Evolutionary conservation across 1,140 invertebrate genomes (phyloP).

Genomic region (Streblospio benedicti): DNA sequence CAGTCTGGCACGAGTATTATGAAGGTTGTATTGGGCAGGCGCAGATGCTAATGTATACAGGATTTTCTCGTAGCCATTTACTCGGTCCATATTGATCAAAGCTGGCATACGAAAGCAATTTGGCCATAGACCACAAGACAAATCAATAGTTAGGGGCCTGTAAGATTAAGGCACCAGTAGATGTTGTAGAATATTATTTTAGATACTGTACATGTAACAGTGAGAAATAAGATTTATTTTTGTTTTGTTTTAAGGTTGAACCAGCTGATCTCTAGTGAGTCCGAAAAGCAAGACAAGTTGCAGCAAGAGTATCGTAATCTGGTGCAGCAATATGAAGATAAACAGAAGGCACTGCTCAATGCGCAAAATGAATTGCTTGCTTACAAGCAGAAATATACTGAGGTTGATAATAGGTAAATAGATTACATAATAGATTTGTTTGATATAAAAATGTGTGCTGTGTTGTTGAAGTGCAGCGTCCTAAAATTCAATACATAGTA

Average conservation of each 20-base stretch:
- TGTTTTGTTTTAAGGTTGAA: no score
- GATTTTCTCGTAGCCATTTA: no score
- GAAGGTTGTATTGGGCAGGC: background rate
- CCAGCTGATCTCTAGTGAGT: slow-evolving; percentile 27
- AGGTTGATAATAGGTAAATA: slow-evolving; percentile 46
- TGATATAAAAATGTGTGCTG: background rate
- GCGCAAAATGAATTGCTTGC: slow-evolving; percentile 51
- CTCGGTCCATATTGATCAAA: no score
- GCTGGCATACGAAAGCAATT: no score
- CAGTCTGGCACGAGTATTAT: background rate
- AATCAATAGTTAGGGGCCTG: no score
- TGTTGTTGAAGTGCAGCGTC: background rate
- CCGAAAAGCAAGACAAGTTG: slow-evolving; percentile 37
- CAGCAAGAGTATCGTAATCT: slow-evolving; percentile 41
- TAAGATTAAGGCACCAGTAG: no score
- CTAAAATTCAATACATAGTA: no score
- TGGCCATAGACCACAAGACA: no score
- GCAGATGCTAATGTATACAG: no score
- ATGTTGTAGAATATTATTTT: no score
- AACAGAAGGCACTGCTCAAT: slow-evolving; percentile 47
- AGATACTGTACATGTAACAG: no score
- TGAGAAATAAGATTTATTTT: no score
- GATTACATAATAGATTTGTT: slow-evolving; percentile 21
- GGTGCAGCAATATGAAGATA: slow-evolving; percentile 44
- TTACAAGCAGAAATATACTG: slow-evolving; percentile 47